Percentiles rank a stretch among this genome's conserved stretches.
Conservation (phyloP, 2,797 vertebrate genomes). For the Odontamblyopus rebecca region DNA sequence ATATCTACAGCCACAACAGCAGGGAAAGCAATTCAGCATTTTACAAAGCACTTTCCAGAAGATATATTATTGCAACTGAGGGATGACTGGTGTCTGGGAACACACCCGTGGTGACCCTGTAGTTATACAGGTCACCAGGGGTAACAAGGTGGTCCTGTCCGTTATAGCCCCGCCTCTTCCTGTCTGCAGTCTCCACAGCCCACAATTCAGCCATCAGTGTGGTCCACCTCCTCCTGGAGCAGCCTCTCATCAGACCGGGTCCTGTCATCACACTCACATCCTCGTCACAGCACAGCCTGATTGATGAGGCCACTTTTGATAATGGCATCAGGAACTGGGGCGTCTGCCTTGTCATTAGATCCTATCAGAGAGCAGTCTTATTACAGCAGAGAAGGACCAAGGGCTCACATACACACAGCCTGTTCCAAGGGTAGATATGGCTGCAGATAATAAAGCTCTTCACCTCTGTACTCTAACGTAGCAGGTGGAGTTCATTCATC, state of each 20-base stretch:
- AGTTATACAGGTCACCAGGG: constrained; percentile 28
- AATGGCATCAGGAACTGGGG: constrained; percentile 75
- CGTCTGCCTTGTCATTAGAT: constrained; percentile 79
- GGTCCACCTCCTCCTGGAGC: constrained; percentile 41
- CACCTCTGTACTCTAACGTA: constrained; percentile 53
- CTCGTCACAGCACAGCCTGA: constrained; percentile 65
- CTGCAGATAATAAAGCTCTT: constrained; percentile 58
- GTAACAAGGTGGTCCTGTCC: constrained; percentile 45
- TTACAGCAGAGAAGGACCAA: constrained; percentile 64
- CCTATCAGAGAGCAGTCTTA: constrained; percentile 69
- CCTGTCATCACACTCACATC: constrained; percentile 72
- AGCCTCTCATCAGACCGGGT: constrained; percentile 72
- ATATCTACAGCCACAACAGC: not conserved
- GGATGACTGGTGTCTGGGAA: constrained; percentile 24
- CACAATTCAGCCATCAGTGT: constrained; percentile 41
- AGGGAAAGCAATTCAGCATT: constrained; percentile 18
- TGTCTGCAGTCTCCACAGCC: constrained; percentile 31
- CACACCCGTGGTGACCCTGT: constrained; percentile 33
- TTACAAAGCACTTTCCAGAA: not conserved
- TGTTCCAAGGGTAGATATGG: constrained; percentile 46
- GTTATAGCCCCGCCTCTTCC: constrained; percentile 58
- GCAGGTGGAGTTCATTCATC: constrained; percentile 56
- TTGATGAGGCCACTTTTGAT: constrained; percentile 77
- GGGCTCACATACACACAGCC: constrained; percentile 56
- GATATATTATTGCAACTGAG: not conserved